Conservation (phyloP, 2,797 vertebrate genomes). For the Rhabdomys pumilio region DNA sequence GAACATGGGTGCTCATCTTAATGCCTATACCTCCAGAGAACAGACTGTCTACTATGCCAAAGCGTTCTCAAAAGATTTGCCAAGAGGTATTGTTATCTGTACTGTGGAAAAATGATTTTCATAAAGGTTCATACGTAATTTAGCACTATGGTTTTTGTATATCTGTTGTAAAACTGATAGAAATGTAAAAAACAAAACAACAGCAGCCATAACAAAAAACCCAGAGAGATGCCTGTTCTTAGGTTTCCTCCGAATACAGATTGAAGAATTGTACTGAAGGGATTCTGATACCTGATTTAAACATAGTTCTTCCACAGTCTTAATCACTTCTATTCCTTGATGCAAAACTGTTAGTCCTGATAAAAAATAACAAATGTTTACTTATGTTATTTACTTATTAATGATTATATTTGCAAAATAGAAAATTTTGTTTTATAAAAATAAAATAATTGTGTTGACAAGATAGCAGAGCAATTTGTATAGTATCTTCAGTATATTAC, state of each 20-base stretch:
- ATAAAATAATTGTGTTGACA: background rate
- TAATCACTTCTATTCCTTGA: background rate
- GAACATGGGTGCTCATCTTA: conserved; percentile 99
- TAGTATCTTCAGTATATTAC: conserved; percentile 23
- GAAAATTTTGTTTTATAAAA: conserved; percentile 33
- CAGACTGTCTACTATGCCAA: conserved; percentile 99
- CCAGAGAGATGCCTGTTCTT: background rate
- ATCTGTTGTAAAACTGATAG: conserved; percentile 21
- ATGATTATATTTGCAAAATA: conserved; percentile 35
- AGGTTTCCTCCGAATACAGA: background rate
- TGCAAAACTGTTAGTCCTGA: conserved; percentile 15
- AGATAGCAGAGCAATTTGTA: background rate
- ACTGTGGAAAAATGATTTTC: background rate
- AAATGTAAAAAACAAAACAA: conserved; percentile 39
- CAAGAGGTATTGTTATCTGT: conserved; percentile 92
- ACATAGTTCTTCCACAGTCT: background rate
- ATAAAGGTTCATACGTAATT: background rate
- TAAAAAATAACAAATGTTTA: conserved; percentile 16
- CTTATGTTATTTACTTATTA: background rate
- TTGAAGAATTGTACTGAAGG: background rate
- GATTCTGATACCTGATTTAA: background rate
- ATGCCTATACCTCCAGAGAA: conserved; percentile 97
- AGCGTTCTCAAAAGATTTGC: conserved; percentile 97
- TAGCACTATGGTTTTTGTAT: conserved; percentile 28
- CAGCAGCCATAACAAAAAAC: background rate